A percentile compares a stretch with the other conserved stretches of the same genome.
Conservation (phyloP, 1,140 invertebrate species). For the Brachionus plicatilis region DNA sequence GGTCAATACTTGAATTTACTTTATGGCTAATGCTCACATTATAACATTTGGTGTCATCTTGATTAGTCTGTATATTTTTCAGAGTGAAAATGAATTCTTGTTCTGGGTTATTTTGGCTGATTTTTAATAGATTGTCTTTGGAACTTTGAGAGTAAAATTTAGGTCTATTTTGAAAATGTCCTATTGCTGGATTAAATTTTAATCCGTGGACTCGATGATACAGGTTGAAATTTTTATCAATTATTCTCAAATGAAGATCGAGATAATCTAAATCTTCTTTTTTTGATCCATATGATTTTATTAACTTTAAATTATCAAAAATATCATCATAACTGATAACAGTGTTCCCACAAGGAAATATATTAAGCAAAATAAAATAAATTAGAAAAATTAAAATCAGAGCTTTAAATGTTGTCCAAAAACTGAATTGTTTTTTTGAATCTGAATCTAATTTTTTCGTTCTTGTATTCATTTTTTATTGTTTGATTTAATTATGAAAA, state of each 20-base stretch:
- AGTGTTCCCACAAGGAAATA: not conserved
- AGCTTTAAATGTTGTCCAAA: too few relatives aligned
- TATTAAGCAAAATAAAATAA: not conserved
- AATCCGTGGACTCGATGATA: not conserved
- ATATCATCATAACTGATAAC: not conserved
- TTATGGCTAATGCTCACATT: not conserved
- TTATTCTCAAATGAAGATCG: not conserved
- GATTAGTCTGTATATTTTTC: not conserved
- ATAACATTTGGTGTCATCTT: not conserved
- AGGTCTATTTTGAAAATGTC: not conserved
- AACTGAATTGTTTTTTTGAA: too few relatives aligned
- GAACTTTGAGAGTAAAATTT: not conserved
- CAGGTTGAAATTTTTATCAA: not conserved
- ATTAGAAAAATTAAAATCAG: too few relatives aligned
- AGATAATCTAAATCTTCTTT: not conserved
- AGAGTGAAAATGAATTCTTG: not conserved
- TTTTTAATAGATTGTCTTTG: not conserved
- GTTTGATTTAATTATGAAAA: too few relatives aligned
- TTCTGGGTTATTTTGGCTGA: not conserved
- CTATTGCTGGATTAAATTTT: not conserved
- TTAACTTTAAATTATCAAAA: not conserved
- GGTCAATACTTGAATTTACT: not conserved
- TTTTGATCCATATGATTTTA: not conserved
- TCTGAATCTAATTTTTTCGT: not conserved
- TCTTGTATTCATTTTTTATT: too few relatives aligned